Base-by-base conservation (phyloP, 1,140 invertebrate genomes). In the Antheraea pernyi region DNA sequence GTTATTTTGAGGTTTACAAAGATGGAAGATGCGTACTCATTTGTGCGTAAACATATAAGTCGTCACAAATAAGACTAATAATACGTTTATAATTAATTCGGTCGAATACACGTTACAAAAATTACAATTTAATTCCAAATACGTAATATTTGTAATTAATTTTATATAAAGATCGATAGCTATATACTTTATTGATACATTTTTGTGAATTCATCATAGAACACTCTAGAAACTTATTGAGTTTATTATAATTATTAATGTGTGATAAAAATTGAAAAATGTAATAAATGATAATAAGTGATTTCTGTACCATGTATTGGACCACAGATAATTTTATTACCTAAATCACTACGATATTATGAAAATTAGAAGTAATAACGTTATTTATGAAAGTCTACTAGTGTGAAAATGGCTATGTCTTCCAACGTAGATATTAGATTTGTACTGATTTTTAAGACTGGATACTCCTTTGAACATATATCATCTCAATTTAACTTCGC, bases 361-460 rank as follows among this genome's bases (percentile, higher is more conserved):
- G 72, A 82, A 78, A 76, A 53, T 53, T 79, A 70, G 75, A 72
- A 75, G 70, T 78, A 78, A 75, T 10, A 81, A 82, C 76, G 60
- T 83, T 85, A 87, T 81, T 79, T 84, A 89, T 84, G 78, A 86
- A 80, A 78, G 64, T 76, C 79, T 85, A 87, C 73, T 81, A 76
- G 76, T 71, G 71, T 72, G 39, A 59, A 70, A 53, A 53, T 75
- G 77, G 46, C 46, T 6, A 77, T 70, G 71, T 63, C 11, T 63
- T 63, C 61, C 16, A 63, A 37, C 5, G n/a, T 30, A 61, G 7
- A 61, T 3, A 22, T 19, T 61, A 61, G 30, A 63, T 53, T 53
- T 7, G 46, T 53, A n/a, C 13, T 13, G 46, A 53, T 8, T 42
- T 42, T 42, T 11, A 42, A 8, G 3, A 53, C 10, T 53, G 5